Base-by-base conservation (phyloP, 2,888 invertebrate genomes). In the Drosophila dives region DNA sequence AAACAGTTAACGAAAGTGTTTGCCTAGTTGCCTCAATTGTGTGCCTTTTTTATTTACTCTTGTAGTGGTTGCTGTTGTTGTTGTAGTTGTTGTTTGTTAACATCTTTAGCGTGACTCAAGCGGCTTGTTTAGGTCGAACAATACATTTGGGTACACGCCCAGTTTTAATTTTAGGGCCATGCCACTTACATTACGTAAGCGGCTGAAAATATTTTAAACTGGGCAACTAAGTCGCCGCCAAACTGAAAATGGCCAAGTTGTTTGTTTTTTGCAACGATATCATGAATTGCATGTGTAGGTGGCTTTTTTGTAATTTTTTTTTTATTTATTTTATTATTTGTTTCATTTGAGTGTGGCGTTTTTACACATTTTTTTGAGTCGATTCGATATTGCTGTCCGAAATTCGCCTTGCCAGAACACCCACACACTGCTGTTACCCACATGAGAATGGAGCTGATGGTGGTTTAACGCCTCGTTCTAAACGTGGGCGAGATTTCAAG, bases 401-500 rank as follows among this genome's bases (percentile, higher is more conserved):
- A 89, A 77, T 81, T 76, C 59, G 88, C 88, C 88, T 83, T 83
- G 82, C 71, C 58, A 50, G 62, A 36, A 69, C 75, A 51, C 83
- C 86, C 78, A 60, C 58, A 49, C 51, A 49, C 36, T 17, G 40
- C n/a, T n/a, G n/a, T n/a, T n/a, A 77, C 80, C 83, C 77, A 72
- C 80, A 77, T 80, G n/a, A 36, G 56, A 34, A 54, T 55, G 54
- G n/a, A 71, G 63, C 58, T 62, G 17, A 12, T 54, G 51, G 49
- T 75, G 78, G 88, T 88, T 86, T 81, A 90, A 86, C 86, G 88
- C 86, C 89, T 83, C 80, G 83, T 88, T 86, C 90, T 90, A 68
- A 71, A 54, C 81, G 90, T 86, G 88, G 86, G 86, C 80, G 86
- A 62, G 32, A 36, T 56, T 81, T 88, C 86, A 89, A 88, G 88